Conservation (phyloP, 2,797 vertebrate genomes). For the Megalops cyprinoides region DNA sequence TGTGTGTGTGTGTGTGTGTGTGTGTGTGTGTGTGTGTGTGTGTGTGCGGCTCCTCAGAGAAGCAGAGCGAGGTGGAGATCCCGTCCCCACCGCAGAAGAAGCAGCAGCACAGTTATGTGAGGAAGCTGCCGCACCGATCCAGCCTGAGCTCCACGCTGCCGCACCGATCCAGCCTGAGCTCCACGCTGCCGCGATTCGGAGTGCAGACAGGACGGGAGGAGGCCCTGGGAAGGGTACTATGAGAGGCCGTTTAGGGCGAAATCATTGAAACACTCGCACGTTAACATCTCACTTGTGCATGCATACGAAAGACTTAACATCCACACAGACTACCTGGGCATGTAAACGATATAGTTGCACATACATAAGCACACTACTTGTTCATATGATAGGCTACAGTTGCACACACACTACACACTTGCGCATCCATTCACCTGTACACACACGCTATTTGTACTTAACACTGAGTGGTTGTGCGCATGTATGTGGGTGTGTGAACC, state of each 20-base stretch:
- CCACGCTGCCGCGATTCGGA: constrained; percentile 83
- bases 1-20: background rate
- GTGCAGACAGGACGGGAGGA: constrained; percentile 91
- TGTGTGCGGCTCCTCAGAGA: constrained; percentile 72
- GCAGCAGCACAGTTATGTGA: constrained; percentile 87
- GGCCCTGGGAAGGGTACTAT: constrained; percentile 78
- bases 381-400: too few relatives aligned
- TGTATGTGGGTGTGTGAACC: too few relatives aligned
- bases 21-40: background rate
- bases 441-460: too few relatives aligned
- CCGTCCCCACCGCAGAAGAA: constrained; percentile 86
- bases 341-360: background rate
- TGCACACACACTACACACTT: background rate
- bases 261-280: too few relatives aligned
- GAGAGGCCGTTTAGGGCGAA: too few relatives aligned
- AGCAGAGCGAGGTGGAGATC: constrained; percentile 94
- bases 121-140: constrained; percentile 83
- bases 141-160: too few relatives aligned
- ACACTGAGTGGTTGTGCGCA: too few relatives aligned
- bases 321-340: too few relatives aligned
- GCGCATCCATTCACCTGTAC: background rate
- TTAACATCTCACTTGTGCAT: too few relatives aligned
- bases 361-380: constrained; percentile 16
- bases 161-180: constrained; percentile 79
- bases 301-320: too few relatives aligned